phyloP scores from a whole-genome alignment of 2,888 invertebrate genomes.

The Dorcus hopei region DNA sequence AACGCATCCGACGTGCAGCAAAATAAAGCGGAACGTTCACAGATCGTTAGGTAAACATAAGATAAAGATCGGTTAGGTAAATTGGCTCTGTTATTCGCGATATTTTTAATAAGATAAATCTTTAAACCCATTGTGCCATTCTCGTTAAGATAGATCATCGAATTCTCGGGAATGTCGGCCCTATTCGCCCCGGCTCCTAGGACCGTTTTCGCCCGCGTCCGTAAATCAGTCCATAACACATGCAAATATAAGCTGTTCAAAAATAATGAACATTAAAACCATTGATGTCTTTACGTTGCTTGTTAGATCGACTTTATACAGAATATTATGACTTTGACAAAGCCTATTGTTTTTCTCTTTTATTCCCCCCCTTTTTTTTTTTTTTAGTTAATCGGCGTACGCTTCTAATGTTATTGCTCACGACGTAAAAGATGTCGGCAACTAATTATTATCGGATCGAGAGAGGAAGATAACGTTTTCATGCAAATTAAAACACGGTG shows the following conservation, averaged over 20 bases:
- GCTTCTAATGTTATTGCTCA: too few species aligned
- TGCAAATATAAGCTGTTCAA: slow-evolving; percentile 43
- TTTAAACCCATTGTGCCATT: slow-evolving; percentile 43
- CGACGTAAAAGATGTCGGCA: too few species aligned
- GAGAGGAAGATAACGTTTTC: too few species aligned
- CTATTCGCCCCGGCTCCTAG: slow-evolving; percentile 19
- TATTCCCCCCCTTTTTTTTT: neutral
- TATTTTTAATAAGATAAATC: slow-evolving; percentile 48
- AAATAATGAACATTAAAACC: slow-evolving; percentile 49
- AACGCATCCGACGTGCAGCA: slow-evolving; percentile 7
- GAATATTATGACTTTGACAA: slow-evolving; percentile 14
- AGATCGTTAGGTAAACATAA: slow-evolving; percentile 40
- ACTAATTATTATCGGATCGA: too few species aligned
- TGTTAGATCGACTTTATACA: slow-evolving; percentile 36
- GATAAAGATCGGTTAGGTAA: slow-evolving; percentile 48
- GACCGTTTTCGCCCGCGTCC: slow-evolving; percentile 19
- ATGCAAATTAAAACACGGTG: too few species aligned
- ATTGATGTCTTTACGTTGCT: slow-evolving; percentile 43
- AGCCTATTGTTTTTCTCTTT: neutral
- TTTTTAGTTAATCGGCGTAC: neutral
- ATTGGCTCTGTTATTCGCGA: slow-evolving; percentile 47
- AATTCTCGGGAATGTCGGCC: slow-evolving; percentile 11
- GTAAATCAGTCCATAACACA: slow-evolving; percentile 37
- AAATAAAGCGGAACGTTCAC: slow-evolving; percentile 4
- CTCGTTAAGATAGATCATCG: slow-evolving; percentile 39